These are phyloP conservation scores for Ypsolopha sequella DNA, from an alignment of 2,888 invertebrate species.

Conservation along the genomic window DNA sequence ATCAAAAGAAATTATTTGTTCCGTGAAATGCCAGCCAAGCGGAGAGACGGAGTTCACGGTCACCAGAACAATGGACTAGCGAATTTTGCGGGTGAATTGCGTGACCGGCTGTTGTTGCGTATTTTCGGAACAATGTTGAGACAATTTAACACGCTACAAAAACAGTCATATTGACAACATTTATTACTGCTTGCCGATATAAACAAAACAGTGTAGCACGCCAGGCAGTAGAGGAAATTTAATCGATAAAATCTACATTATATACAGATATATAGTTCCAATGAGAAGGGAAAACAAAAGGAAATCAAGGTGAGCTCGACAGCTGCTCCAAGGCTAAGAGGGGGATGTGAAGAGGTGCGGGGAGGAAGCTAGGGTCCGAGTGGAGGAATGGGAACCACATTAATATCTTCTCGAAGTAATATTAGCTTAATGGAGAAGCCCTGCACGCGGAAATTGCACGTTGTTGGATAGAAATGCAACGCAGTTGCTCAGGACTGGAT, in stretches of 20 bases:
- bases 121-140: neutral
- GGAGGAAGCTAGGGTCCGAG: neutral
- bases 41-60: conserved; percentile 50
- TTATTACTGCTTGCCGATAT: neutral
- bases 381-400: conserved; percentile 4
- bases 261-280: neutral
- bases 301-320: conserved; percentile 8
- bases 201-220: neutral
- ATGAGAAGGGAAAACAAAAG: conserved; percentile 4
- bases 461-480: conserved; percentile 14
- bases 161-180: neutral
- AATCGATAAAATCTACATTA: neutral
- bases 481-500: conserved; percentile 4
- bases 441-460: conserved; percentile 16
- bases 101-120: neutral
- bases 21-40: neutral
- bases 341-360: neutral
- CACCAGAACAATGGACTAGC: conserved; percentile 55
- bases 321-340: conserved; percentile 5
- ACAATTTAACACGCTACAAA: neutral
- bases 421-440: conserved; percentile 17
- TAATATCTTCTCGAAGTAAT: conserved; percentile 20
- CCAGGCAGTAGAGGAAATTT: neutral
- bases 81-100: conserved; percentile 27
- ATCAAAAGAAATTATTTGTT: neutral